Base-by-base conservation (phyloP, 2,797 vertebrate species). In the Mionectes olivaceus region DNA sequence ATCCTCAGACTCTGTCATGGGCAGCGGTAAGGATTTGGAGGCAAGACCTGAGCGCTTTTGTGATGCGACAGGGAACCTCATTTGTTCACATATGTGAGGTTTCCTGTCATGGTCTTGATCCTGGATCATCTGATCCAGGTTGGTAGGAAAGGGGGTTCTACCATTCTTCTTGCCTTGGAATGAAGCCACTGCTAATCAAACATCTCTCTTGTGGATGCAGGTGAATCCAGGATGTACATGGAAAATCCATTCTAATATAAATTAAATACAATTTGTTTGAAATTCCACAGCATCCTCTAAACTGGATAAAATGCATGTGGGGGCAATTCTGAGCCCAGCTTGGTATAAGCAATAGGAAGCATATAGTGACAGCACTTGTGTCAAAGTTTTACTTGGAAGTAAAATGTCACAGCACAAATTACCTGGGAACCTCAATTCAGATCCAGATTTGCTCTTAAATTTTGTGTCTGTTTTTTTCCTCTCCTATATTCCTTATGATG, bases 321-420 rank as follows among this genome's bases (percentile, higher is more conserved):
- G n/a, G 15, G 33, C 65, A 77, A 57, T 85, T 92, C 47, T 80
- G 73, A 32, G 32, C 67, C 18, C 44, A 52, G 28, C 7, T 43
- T 80, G 9, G 25, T 56, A 60, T 49, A 11, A 77, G 39, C 1
- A 33, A 33, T 35, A 74, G 44, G 32, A 88, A 86, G 18, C 57
- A 68, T 32, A 77, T 28, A 23, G 18, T 83, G 57, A n/a, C 43
- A 87, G 21, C 35, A 50, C 9, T 39, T 73, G 19, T 44, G 43
- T 47, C 35, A 27, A 19, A 75, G 9, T 85, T 87, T 83, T 87
- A 47, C 30, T 60, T 57, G 76, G 39, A 81, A 91, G 81, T 71
- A n/a, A 77, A 35, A 83, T 90, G 63, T 82, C 14, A 53, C 52
- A 73, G 28, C 16, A 35, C 47, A 79, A 79, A 8, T 57, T 83